Conservation (phyloP, 2,797 vertebrate genomes). For the Huso huso region DNA sequence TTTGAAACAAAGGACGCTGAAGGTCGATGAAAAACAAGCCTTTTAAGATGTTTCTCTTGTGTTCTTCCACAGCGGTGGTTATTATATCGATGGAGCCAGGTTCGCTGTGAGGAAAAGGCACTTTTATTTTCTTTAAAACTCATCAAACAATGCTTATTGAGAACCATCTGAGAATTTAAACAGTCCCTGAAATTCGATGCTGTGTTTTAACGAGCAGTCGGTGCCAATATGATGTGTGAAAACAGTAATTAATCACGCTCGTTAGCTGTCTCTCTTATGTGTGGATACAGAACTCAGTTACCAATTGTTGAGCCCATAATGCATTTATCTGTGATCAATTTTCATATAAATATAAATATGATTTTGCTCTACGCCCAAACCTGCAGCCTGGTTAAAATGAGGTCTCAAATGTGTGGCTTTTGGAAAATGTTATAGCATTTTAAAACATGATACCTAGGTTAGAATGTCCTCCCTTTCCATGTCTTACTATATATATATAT, state of each 20-base stretch:
- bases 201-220: background rate
- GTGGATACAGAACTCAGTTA: conserved; percentile 4
- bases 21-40: conserved; percentile 28
- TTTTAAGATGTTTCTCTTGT: conserved; percentile 3
- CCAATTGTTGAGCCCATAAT: conserved; percentile 7
- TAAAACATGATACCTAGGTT: too few relatives aligned
- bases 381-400: too few relatives aligned
- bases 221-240: background rate
- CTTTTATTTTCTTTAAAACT: too few relatives aligned
- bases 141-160: too few relatives aligned
- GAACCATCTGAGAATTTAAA: too few relatives aligned
- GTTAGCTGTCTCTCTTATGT: background rate
- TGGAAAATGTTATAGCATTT: too few relatives aligned
- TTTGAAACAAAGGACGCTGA: conserved; percentile 19
- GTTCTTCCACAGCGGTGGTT: background rate
- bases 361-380: too few relatives aligned
- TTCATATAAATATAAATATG: too few relatives aligned
- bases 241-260: background rate
- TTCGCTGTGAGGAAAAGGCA: background rate
- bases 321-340: background rate
- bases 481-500: too few relatives aligned
- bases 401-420: too few relatives aligned
- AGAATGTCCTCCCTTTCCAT: too few relatives aligned
- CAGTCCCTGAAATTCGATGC: too few relatives aligned
- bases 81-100: background rate